Conservation (phyloP, 2,797 vertebrate species). For the Neosilurus mollespiculum region DNA sequence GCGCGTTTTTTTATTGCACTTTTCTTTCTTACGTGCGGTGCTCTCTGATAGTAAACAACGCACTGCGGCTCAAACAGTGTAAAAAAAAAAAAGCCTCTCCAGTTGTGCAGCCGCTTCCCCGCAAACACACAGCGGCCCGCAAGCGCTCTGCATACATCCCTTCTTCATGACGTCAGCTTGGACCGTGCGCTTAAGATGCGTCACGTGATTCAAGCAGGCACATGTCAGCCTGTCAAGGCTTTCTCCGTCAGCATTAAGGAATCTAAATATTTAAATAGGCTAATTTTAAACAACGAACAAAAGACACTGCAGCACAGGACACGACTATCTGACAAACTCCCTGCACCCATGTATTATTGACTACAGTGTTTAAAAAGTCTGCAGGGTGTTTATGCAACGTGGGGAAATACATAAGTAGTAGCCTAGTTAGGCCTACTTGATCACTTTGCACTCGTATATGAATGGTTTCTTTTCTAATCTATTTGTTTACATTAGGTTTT, state of each 20-base stretch:
- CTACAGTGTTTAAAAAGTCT: not conserved
- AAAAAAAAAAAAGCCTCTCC: not conserved
- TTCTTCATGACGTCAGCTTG: slow-evolving; percentile 36
- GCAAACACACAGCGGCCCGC: slow-evolving; percentile 11
- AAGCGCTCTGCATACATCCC: slow-evolving; percentile 3
- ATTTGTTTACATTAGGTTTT: not conserved
- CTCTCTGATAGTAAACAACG: slow-evolving; percentile 71
- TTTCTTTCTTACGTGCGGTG: slow-evolving; percentile 54
- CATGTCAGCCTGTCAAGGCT: slow-evolving; percentile 27
- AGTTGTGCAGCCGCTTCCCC: not conserved
- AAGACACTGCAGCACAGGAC: not conserved
- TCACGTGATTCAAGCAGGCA: slow-evolving; percentile 36
- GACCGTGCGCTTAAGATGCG: not conserved
- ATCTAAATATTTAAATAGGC: not conserved
- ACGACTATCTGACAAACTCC: not conserved
- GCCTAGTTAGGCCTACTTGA: not conserved
- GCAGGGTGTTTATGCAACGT: not conserved
- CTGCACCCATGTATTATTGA: not conserved
- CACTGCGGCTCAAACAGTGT: slow-evolving; percentile 66
- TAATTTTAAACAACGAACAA: too few species aligned
- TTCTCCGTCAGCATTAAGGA: slow-evolving; percentile 26
- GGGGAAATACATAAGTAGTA: not conserved
- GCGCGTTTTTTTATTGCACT: slow-evolving; percentile 29
- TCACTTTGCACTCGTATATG: not conserved
- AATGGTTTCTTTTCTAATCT: not conserved